Percentiles rank a stretch among this genome's conserved stretches.
These are phyloP conservation scores for Montipora efflorescens DNA, from an alignment of 64 coral and sea anemone species.

Conservation along the genomic window DNA sequence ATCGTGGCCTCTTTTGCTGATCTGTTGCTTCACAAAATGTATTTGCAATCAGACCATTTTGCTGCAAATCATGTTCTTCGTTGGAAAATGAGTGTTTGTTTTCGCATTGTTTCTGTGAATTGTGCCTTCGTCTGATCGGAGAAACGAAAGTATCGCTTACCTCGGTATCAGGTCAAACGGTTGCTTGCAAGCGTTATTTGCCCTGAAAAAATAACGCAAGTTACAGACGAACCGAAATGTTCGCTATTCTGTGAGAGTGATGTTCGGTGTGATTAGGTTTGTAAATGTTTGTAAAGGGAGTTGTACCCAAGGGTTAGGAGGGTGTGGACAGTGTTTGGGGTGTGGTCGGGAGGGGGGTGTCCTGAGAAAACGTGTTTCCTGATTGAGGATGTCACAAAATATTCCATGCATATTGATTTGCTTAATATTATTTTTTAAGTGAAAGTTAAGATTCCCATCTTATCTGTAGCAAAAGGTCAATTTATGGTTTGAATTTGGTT, in stretches of 20 bases:
- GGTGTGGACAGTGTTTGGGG: slow-evolving; percentile 19
- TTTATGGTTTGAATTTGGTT: too few species aligned
- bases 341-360: not conserved
- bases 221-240: too few species aligned
- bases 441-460: too few species aligned
- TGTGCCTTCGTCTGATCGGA: not conserved
- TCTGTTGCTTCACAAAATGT: not conserved
- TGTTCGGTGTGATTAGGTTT: not conserved
- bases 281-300: slow-evolving; percentile 2
- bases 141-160: slow-evolving; percentile 1
- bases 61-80: not conserved
- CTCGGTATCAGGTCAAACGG: not conserved
- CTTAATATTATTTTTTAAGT: not conserved
- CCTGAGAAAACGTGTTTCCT: not conserved
- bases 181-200: not conserved
- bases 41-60: not conserved
- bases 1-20: too few species aligned
- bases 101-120: not conserved
- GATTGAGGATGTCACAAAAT: not conserved
- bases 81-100: not conserved
- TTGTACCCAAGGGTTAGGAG: not conserved
- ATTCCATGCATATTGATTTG: not conserved
- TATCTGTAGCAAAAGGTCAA: not conserved
- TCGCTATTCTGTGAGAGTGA: not conserved
- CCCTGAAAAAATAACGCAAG: not conserved